Conservation (phyloP, 30 jellyfish, hydroid and myxozoan genomes). For the Aurelia aurita complex sp. Pacific region DNA sequence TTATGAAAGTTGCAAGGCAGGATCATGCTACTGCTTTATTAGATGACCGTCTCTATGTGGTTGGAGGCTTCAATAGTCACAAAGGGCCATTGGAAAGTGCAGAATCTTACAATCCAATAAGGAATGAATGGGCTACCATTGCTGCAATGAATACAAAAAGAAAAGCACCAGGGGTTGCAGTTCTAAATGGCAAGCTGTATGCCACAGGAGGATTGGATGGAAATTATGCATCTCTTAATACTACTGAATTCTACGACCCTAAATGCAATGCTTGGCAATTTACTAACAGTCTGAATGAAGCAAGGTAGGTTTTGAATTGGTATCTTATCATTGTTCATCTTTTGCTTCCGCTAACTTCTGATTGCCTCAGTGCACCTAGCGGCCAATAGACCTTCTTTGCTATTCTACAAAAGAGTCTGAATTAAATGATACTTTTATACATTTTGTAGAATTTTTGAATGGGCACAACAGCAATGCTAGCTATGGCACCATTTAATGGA, state of each 20-base stretch:
- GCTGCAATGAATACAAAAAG: slow-evolving; percentile 76
- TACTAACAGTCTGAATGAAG: slow-evolving; percentile 63
- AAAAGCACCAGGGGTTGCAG: slow-evolving; percentile 83
- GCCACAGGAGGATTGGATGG: slow-evolving; percentile 96
- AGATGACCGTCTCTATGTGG: slow-evolving; percentile 62
- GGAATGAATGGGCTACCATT: slow-evolving; percentile 78
- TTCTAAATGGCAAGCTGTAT: slow-evolving; percentile 67
- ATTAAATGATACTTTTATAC: too few relatives aligned
- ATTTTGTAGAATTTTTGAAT: too few relatives aligned
- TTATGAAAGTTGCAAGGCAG: slow-evolving; percentile 86
- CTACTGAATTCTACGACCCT: slow-evolving; percentile 77
- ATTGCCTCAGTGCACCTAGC: too few relatives aligned
- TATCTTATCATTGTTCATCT: too few relatives aligned
- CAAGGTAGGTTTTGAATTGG: slow-evolving; percentile 43
- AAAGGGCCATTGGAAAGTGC: slow-evolving; percentile 80
- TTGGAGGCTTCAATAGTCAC: slow-evolving; percentile 93
- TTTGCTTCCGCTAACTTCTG: too few relatives aligned
- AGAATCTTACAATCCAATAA: slow-evolving; percentile 74
- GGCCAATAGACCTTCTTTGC: too few relatives aligned
- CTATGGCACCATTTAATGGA: too few relatives aligned
- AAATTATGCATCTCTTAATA: slow-evolving; percentile 61
- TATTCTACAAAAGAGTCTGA: too few relatives aligned
- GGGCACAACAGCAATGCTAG: too few relatives aligned
- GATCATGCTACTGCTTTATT: slow-evolving; percentile 82
- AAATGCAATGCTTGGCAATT: slow-evolving; percentile 42